Evolutionary conservation across 2,888 invertebrate genomes (phyloP).

Genomic region (Drosophila dives): DNA sequence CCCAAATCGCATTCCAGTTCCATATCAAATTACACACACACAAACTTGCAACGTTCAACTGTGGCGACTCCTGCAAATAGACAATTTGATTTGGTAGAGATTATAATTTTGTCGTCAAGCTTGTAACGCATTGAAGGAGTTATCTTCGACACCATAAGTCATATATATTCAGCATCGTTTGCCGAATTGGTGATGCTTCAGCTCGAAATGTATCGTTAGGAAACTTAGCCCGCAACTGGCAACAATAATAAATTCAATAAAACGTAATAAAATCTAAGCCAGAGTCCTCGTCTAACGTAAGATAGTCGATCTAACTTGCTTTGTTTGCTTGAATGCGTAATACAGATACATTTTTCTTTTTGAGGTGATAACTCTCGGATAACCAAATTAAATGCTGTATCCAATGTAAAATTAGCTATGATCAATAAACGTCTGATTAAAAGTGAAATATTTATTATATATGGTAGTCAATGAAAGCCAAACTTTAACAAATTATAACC

Average conservation of each 20-base stretch:
- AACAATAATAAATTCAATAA: background rate
- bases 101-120: background rate
- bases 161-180: background rate
- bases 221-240: background rate
- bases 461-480: background rate
- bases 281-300: background rate
- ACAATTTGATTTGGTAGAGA: background rate
- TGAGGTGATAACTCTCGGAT: background rate
- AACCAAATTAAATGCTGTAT: background rate
- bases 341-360: background rate
- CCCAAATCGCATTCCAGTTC: constrained; percentile 88
- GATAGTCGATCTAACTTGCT: background rate
- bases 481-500: background rate
- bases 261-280: background rate
- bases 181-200: background rate
- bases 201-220: background rate
- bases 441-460: background rate
- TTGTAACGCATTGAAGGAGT: background rate
- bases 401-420: background rate
- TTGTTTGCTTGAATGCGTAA: background rate
- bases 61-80: constrained; percentile 34
- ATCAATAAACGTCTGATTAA: background rate
- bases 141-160: background rate
- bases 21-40: constrained; percentile 59
- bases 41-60: constrained; percentile 37